Evolutionary conservation across 2,797 vertebrate species (phyloP), one percentile per base, ranked within the genome.

Genomic region (Xenentodon cancila): DNA sequence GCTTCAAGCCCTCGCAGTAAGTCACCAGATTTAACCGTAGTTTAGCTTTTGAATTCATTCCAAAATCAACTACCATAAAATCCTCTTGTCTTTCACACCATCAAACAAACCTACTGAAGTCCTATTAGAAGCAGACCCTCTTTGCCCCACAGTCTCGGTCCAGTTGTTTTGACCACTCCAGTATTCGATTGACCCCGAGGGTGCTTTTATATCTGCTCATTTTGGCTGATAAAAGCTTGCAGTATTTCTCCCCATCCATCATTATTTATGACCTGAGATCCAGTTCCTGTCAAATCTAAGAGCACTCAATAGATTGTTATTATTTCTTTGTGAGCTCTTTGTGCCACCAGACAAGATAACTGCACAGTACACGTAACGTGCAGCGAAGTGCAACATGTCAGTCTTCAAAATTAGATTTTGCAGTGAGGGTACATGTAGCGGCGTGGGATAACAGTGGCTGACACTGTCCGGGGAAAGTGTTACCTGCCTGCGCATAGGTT

Each of bases 361-460:
- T 49, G 4, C 25, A 51, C 51, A 51, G 22, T 18, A 47, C 17
- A 32, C 9, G 44, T 27, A 25, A 19, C 32, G 19, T 27, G 42
- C 53, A 59, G 47, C 45, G 30, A 69, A 61, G 43, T 51, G 25
- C 20, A 51, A 6, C 40, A 37, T 54, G 46, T 64, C 49, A 58
- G 64, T 64, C 7, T 32, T 42, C 16, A 48, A n/a, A 56, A 56
- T 50, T 51, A 27, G 21, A 59, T 68, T 67, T 68, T 21, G 21
- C 57, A 25, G 9, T 17, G 18, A 32, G 17, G 51, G 20, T 48
- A 20, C n/a, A 44, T 62, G 65, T 44, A 68, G 56, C 7, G 0
- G 46, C 40, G 46, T 51, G 48, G 18, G 22, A 63, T 61, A 54
- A 51, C 45, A 49, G 21, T 58, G 53, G 43, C 20, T 22, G 37